A percentile compares a stretch with the other conserved stretches of the same genome.
Evolutionary conservation across 2,888 invertebrate genomes (phyloP).

Genomic region (Cartodere bifasciata): DNA sequence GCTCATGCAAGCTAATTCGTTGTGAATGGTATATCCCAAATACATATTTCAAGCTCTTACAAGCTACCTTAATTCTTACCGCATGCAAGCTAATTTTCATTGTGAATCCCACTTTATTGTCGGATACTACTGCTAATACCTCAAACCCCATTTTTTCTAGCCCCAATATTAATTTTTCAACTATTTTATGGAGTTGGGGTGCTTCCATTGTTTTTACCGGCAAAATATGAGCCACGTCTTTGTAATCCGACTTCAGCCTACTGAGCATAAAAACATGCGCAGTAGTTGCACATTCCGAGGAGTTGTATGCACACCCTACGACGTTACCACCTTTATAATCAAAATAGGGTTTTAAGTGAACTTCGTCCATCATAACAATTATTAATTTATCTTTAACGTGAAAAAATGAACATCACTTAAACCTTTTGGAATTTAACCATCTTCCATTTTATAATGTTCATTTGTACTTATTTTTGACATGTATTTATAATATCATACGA

Average conservation of each 20-base stretch:
- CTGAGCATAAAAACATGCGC: constrained; percentile 15
- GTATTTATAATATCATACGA: too few relatives aligned
- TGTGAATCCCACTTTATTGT: too few relatives aligned
- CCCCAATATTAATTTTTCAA: constrained; percentile 12
- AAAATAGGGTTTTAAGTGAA: constrained; percentile 15
- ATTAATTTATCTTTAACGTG: constrained; percentile 11
- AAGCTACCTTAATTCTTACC: too few relatives aligned
- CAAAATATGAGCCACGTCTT: constrained; percentile 17
- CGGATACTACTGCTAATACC: constrained; percentile 13
- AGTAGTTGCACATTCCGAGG: constrained; percentile 10
- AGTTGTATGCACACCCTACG: constrained; percentile 13
- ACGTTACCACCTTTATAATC: constrained; percentile 16
- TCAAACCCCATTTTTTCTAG: constrained; percentile 15
- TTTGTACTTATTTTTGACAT: too few relatives aligned
- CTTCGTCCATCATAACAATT: constrained; percentile 15
- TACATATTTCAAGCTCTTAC: too few relatives aligned
- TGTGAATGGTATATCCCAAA: too few relatives aligned
- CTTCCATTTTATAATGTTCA: too few relatives aligned
- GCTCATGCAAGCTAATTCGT: too few relatives aligned
- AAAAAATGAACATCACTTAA: constrained; percentile 6
- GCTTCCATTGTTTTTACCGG: constrained; percentile 11
- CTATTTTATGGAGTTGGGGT: constrained; percentile 7
- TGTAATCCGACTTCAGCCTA: constrained; percentile 12
- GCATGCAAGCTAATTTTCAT: too few relatives aligned
- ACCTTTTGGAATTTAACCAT: too few relatives aligned